These are phyloP conservation scores for Metopia argyrocephala DNA, from an alignment of 2,888 invertebrate genomes.

Conservation along the genomic window DNA sequence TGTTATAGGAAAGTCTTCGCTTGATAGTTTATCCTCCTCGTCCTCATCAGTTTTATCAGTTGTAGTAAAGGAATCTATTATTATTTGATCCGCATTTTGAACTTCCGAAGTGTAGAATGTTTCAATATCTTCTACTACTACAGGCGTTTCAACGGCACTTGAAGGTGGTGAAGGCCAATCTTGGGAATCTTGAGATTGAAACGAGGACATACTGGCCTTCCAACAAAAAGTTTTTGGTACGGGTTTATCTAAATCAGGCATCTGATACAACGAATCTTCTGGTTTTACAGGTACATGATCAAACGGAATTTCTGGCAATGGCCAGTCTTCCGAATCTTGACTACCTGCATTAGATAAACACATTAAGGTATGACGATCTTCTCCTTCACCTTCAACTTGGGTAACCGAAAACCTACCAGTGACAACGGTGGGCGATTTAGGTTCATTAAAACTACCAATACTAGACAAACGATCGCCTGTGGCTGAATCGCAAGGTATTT, in stretches of 20 bases:
- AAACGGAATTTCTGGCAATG: slow-evolving; percentile 85
- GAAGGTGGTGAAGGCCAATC: slow-evolving; percentile 91
- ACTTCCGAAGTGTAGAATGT: slow-evolving; percentile 89
- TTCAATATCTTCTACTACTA: slow-evolving; percentile 87
- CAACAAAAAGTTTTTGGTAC: slow-evolving; percentile 78
- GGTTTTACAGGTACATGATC: slow-evolving; percentile 76
- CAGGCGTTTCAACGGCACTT: slow-evolving; percentile 83
- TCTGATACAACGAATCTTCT: slow-evolving; percentile 73
- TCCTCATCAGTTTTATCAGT: slow-evolving; percentile 82
- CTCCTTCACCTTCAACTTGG: slow-evolving; percentile 76
- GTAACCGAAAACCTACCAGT: slow-evolving; percentile 77
- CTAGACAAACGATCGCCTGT: slow-evolving; percentile 80
- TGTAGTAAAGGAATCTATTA: slow-evolving; percentile 84
- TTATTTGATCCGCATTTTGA: slow-evolving; percentile 88
- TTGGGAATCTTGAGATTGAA: slow-evolving; percentile 84
- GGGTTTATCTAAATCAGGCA: slow-evolving; percentile 77
- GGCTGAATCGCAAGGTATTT: slow-evolving; percentile 87
- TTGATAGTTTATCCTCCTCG: slow-evolving; percentile 78
- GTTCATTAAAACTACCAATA: slow-evolving; percentile 78
- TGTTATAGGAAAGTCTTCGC: slow-evolving; percentile 76
- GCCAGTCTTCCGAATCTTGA: slow-evolving; percentile 88
- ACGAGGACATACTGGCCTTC: slow-evolving; percentile 76
- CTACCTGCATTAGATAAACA: slow-evolving; percentile 81
- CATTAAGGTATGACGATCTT: slow-evolving; percentile 75
- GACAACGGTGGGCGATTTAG: slow-evolving; percentile 78